Evolutionary conservation across 2,888 invertebrate genomes (phyloP).

Genomic region (Zaprionus bogoriensis): DNA sequence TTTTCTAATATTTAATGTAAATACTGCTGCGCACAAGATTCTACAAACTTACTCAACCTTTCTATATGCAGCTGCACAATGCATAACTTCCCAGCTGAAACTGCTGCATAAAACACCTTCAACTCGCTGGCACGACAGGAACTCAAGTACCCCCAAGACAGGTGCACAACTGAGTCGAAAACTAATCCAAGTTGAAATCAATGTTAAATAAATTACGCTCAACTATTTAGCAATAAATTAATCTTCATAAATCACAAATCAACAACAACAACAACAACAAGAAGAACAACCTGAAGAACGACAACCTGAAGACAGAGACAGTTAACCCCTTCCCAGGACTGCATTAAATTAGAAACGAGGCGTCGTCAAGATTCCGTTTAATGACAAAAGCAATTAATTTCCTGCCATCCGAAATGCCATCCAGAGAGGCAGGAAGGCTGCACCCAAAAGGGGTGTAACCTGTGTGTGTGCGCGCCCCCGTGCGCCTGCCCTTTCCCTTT

Average conservation of each 20-base stretch:
- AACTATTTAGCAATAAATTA: slow-evolving; percentile 81
- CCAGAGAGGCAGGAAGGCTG: slow-evolving; percentile 14
- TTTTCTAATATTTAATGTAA: too few species aligned
- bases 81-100: background rate
- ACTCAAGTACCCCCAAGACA: slow-evolving; percentile 24
- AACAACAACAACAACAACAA: slow-evolving; percentile 67
- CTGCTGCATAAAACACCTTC: background rate
- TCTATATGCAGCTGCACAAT: too few species aligned
- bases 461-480: background rate
- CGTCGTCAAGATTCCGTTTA: slow-evolving; percentile 81
- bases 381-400: slow-evolving; percentile 83
- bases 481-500: slow-evolving; percentile 26
- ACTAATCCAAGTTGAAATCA: slow-evolving; percentile 71
- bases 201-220: slow-evolving; percentile 78
- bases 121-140: slow-evolving; percentile 24
- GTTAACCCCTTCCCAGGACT: slow-evolving; percentile 31
- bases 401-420: slow-evolving; percentile 68
- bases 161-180: slow-evolving; percentile 21
- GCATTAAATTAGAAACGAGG: slow-evolving; percentile 76
- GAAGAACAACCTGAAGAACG: slow-evolving; percentile 29
- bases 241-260: slow-evolving; percentile 81
- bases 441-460: slow-evolving; percentile 55
- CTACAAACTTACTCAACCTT: too few species aligned
- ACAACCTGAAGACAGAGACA: slow-evolving; percentile 21
- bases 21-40: too few species aligned